Conservation (phyloP, 2,113 vertebrate genomes). For the Hippocampus guttulatus region DNA sequence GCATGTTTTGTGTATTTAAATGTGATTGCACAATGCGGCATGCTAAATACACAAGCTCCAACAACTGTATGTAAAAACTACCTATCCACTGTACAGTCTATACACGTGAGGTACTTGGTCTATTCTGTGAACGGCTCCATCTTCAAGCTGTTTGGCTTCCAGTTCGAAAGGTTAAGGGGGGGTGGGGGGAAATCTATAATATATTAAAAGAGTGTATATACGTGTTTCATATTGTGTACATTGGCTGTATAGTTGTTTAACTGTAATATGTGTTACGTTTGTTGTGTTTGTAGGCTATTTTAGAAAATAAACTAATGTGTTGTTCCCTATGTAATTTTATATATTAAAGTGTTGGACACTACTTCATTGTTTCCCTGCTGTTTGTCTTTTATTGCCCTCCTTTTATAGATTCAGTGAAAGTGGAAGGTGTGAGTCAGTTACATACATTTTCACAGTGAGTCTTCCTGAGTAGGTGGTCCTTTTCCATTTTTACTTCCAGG, state of each 20-base stretch:
- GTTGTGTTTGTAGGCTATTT: constrained; percentile 62
- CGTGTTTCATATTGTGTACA: constrained; percentile 80
- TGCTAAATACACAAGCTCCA: constrained; percentile 65
- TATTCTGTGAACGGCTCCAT: constrained; percentile 55
- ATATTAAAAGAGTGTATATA: constrained; percentile 83
- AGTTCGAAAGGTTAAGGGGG: constrained; percentile 51
- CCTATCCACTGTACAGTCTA: constrained; percentile 61
- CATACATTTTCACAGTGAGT: not conserved
- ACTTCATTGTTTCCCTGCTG: not conserved
- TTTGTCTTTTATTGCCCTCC: not conserved
- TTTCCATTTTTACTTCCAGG: not conserved
- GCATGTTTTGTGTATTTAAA: constrained; percentile 45
- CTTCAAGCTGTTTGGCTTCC: constrained; percentile 68
- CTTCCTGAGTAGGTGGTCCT: not conserved
- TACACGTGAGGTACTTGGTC: constrained; percentile 4
- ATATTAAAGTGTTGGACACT: constrained; percentile 71
- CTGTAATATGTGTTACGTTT: constrained; percentile 68
- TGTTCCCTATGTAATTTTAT: constrained; percentile 63
- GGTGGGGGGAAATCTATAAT: constrained; percentile 73
- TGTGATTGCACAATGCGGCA: constrained; percentile 30
- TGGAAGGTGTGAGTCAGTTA: not conserved
- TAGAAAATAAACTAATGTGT: constrained; percentile 69
- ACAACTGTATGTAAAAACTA: constrained; percentile 77
- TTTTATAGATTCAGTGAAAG: not conserved
- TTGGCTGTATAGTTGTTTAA: constrained; percentile 78